Evolutionary conservation across 2,888 invertebrate genomes (phyloP).

Genomic region (Tipula helvola): DNA sequence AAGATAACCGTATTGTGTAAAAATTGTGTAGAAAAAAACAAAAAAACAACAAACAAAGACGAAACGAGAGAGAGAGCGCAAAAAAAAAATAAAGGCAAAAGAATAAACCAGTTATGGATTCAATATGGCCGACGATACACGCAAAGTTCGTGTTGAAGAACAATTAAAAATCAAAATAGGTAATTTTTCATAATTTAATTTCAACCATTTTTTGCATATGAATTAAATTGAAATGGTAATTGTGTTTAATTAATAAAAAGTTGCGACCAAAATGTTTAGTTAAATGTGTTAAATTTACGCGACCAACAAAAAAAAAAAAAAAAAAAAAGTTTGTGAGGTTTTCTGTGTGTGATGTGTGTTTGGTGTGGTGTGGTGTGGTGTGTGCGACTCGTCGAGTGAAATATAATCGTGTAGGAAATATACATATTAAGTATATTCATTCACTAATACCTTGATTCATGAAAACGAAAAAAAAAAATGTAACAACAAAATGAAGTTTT

Average conservation of each 20-base stretch:
- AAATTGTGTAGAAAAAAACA: not conserved
- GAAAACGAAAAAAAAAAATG: not conserved
- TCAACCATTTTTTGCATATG: constrained; percentile 10
- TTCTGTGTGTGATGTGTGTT: not conserved
- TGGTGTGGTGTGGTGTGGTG: not conserved
- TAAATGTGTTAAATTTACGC: not conserved
- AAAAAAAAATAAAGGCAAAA: not conserved
- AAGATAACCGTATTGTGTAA: not conserved
- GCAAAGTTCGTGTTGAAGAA: constrained; percentile 85
- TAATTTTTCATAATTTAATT: constrained; percentile 32
- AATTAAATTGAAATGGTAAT: not conserved
- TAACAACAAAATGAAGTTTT: not conserved
- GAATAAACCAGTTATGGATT: constrained; percentile 54
- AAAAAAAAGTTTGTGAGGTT: not conserved
- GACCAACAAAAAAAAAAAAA: not conserved
- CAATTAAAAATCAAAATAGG: constrained; percentile 90
- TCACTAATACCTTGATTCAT: not conserved
- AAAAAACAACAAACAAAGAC: not conserved
- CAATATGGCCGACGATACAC: constrained; percentile 86
- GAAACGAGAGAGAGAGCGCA: not conserved
- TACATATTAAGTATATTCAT: not conserved
- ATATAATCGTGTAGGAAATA: not conserved
- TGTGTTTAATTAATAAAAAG: not conserved
- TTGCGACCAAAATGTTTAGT: not conserved
- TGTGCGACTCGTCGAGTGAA: not conserved